Base-by-base conservation (phyloP, 1,140 invertebrate species). In the Zaprionus vittiger region DNA sequence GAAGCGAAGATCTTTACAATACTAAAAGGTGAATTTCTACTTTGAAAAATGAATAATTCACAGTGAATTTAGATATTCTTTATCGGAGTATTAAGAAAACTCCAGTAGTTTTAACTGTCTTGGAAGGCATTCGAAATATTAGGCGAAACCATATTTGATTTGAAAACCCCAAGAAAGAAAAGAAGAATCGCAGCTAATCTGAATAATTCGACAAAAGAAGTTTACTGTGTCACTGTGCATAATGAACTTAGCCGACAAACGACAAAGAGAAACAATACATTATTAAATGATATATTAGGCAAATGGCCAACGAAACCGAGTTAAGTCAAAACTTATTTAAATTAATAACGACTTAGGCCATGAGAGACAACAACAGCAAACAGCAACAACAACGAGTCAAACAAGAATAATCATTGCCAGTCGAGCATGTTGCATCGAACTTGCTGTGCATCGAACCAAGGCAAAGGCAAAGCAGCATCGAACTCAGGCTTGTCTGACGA, bases 341-440 rank as follows among this genome's bases (percentile, higher is more conserved):
- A 52, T 52, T 52, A 52, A 52, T 52, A 52, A 52, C 47, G 47
- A 52, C 41, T 47, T 17, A 9, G 41, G 41, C 47, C 47, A 20
- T 24, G 47, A 52, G 47, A 52, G 47, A 15, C 38, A 41, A 15
- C 12, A 41, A 14, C 41, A 44, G n/a, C 41, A 6, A 12, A n/a
- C 15, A 15, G 20, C 47, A 49, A 22, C 47, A 44, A 44, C 17
- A 52, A 52, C 17, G 17, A 11, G 47, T 49, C 2, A 12, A 12
- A 20, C n/a, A 12, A 24, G 20, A 20, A 24, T 3, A 9, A 22
- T 5, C 17, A 7, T 34, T 34, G 31, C 31, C 47, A 24, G 47
- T 52, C 47, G 47, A 52, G 47, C 47, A 24, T 14, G 47, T 52
- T 52, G 47, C 47, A 66, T 47, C 62, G 59, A 64, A 56, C 59